phyloP scores from a whole-genome alignment of 2,797 vertebrate genomes.

The Tapera naevia region DNA sequence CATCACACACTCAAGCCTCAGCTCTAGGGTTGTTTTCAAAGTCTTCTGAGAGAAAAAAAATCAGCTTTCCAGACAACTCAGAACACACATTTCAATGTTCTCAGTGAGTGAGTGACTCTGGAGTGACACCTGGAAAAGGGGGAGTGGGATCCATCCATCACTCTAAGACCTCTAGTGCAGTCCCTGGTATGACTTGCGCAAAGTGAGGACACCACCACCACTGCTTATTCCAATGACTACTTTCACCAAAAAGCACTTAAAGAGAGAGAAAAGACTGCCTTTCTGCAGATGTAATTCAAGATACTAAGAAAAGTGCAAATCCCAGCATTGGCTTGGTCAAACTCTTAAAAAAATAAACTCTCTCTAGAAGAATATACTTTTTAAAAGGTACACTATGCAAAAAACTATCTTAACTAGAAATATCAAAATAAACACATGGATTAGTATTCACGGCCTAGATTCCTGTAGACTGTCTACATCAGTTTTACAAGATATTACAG shows the following conservation, averaged over 20 bases:
- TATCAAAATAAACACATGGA: not conserved
- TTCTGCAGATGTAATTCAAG: not conserved
- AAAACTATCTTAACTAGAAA: not conserved
- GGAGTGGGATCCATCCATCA: not conserved
- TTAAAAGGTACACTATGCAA: not conserved
- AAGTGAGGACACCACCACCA: not conserved
- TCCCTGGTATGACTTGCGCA: rapidly evolving
- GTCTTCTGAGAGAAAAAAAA: not conserved
- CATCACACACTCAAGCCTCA: not conserved
- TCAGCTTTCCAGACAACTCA: not conserved
- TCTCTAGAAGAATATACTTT: not conserved
- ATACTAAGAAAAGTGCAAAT: not conserved
- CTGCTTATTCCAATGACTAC: not conserved
- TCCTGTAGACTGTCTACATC: not conserved
- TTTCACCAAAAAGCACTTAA: not conserved
- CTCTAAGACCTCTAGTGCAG: not conserved
- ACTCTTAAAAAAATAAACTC: not conserved
- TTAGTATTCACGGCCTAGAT: not conserved
- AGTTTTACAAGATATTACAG: not conserved
- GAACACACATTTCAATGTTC: not conserved
- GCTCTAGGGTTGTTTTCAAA: not conserved
- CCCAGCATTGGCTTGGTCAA: not conserved
- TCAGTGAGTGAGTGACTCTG: not conserved
- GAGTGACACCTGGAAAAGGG: not conserved
- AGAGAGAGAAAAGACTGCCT: not conserved